Percentiles rank a stretch among this genome's conserved stretches.
phyloP scores from a whole-genome alignment of 1,140 invertebrate species.

The Orchesella cincta region DNA sequence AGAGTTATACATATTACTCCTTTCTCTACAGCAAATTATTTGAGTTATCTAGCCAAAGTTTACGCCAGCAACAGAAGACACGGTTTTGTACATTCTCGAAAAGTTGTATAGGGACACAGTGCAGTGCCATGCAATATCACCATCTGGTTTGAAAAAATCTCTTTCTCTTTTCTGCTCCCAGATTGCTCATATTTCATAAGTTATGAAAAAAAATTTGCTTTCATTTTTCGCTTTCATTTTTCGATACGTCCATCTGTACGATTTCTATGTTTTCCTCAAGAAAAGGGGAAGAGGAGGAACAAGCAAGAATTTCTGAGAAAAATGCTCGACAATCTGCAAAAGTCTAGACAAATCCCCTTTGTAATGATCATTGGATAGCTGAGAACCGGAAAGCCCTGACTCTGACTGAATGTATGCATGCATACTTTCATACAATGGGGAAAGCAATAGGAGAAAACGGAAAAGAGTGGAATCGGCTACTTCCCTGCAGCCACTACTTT shows the following conservation, averaged over 20 bases:
- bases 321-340: conserved; percentile 19
- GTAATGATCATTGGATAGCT: neutral
- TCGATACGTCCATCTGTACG: neutral
- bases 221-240: neutral
- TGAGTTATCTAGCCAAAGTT: neutral
- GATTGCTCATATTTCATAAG: conserved; percentile 24
- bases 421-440: neutral
- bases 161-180: conserved; percentile 1
- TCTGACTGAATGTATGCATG: neutral
- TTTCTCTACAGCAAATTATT: conserved; percentile 13
- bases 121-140: neutral
- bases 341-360: conserved; percentile 7
- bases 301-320: conserved; percentile 24
- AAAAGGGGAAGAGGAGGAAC: neutral
- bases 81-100: neutral
- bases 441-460: no score
- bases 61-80: neutral
- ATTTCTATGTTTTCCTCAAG: neutral
- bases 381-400: neutral
- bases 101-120: neutral
- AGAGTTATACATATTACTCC: neutral
- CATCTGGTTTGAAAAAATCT: conserved; percentile 12
- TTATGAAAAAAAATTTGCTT: conserved; percentile 27
- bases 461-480: no score
- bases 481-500: no score